Base-by-base conservation (phyloP, 2,888 invertebrate species). In the Rhamnusium bicolor region DNA sequence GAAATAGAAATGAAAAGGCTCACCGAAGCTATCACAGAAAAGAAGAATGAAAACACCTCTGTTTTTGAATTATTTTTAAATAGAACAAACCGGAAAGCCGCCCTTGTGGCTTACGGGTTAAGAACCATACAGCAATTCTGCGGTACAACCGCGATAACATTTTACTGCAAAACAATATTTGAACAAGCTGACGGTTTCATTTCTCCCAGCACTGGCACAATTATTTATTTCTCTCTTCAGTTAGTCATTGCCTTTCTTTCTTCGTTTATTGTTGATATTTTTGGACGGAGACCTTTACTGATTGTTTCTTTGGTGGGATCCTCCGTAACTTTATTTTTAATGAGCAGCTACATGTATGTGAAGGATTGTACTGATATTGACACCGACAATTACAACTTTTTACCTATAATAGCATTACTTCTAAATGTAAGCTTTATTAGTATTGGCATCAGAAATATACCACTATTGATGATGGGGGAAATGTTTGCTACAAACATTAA, bases 61-160 rank as follows among this genome's bases (percentile, higher is more conserved):
- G 49, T 75, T 19, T 54, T 62, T 12, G 79, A 75, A 82, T 85
- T 92, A 32, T 83, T 92, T 69, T 87, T 88, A 19, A 90, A 90
- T 79, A 89, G 89, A 46, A 90, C 90, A 0, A 92, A 92, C 82
- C 89, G 91, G 76, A 91, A 91, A 86, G 94, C 93, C 0, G 87
- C 93, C 80, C 88, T 91, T 80, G 91, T 94, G 66, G 90, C 91
- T 29, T 85, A 93, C 21, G 90, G 91, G 10, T 87, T 94, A 7
- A 88, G 90, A 84, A 84, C 89, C 3, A 87, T 91, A 19, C 91
- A 91, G 71, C 87, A 88, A 74, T 81, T 92, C 24, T 91, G 91
- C 79, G 93, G 93, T 1, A 91, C 91, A 65, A 92, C 91, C 27
- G 92, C 92, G 0, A 90, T 93, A 1, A 90, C 92, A 0, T 91